Evolutionary conservation across 2,113 vertebrate genomes (phyloP).

Genomic region (Donacobius atricapilla): DNA sequence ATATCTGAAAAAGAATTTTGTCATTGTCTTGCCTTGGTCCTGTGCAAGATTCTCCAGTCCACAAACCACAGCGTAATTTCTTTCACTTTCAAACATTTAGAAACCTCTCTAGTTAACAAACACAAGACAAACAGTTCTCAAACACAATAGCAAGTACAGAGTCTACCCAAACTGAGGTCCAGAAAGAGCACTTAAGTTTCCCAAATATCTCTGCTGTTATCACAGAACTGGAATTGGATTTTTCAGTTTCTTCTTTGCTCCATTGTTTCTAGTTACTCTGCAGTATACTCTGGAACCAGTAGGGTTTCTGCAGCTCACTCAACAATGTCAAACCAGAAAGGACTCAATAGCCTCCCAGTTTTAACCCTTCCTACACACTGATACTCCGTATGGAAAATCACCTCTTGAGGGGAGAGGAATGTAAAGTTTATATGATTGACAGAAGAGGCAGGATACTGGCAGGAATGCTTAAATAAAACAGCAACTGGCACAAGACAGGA

Average conservation of each 20-base stretch:
- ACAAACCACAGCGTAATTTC: background rate
- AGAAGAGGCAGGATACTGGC: background rate
- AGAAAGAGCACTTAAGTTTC: background rate
- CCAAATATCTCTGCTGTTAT: background rate
- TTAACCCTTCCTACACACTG: slow-evolving; percentile 4
- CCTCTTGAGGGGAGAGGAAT: background rate
- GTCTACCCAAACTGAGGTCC: background rate
- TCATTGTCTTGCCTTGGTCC: background rate
- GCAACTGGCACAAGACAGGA: background rate
- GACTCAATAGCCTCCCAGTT: background rate
- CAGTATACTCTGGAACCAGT: background rate
- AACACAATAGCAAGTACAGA: background rate
- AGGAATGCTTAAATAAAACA: background rate
- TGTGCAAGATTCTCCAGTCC: background rate
- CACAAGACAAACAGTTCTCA: background rate
- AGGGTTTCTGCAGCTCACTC: background rate
- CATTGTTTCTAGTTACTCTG: background rate
- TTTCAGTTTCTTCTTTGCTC: background rate
- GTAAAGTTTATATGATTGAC: background rate
- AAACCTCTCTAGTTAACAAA: background rate
- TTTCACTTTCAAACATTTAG: background rate
- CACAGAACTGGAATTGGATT: background rate
- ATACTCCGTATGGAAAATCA: background rate
- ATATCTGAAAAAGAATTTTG: background rate
- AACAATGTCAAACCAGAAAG: background rate